Conservation (phyloP, 2,888 invertebrate genomes). For the Muscina levida region DNA sequence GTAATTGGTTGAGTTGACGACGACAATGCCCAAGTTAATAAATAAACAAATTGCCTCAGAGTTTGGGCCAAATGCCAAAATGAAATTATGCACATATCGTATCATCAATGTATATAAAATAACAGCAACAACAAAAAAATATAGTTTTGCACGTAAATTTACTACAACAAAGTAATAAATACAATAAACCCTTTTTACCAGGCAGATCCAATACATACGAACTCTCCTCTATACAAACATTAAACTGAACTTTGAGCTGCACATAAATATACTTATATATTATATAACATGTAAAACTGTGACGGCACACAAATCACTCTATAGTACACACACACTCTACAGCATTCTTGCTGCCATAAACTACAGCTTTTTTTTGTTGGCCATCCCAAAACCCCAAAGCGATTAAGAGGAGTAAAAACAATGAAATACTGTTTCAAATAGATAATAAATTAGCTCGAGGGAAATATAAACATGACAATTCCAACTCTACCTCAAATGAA, state of each 20-base stretch:
- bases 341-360: too few relatives aligned
- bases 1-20: slow-evolving; percentile 11
- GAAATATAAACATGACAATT: not conserved
- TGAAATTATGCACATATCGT: not conserved
- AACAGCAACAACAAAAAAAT: too few relatives aligned
- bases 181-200: slow-evolving; percentile 8
- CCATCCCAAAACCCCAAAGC: slow-evolving; percentile 12
- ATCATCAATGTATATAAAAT: too few relatives aligned
- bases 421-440: slow-evolving; percentile 13
- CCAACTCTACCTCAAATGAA: not conserved
- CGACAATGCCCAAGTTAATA: not conserved
- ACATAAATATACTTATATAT: too few relatives aligned
- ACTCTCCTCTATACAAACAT: too few relatives aligned
- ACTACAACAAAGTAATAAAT: slow-evolving; percentile 1
- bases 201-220: too few relatives aligned
- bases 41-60: slow-evolving; percentile 1
- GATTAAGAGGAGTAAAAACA: slow-evolving; percentile 18
- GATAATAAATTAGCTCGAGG: slow-evolving; percentile 7
- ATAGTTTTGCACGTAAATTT: not conserved
- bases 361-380: not conserved
- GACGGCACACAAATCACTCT: slow-evolving; percentile 2
- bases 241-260: too few relatives aligned
- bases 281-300: too few relatives aligned
- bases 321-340: too few relatives aligned
- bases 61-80: slow-evolving; percentile 1